These are phyloP conservation scores for Maniola hyperantus DNA, from an alignment of 2,888 invertebrate genomes.

Conservation along the genomic window DNA sequence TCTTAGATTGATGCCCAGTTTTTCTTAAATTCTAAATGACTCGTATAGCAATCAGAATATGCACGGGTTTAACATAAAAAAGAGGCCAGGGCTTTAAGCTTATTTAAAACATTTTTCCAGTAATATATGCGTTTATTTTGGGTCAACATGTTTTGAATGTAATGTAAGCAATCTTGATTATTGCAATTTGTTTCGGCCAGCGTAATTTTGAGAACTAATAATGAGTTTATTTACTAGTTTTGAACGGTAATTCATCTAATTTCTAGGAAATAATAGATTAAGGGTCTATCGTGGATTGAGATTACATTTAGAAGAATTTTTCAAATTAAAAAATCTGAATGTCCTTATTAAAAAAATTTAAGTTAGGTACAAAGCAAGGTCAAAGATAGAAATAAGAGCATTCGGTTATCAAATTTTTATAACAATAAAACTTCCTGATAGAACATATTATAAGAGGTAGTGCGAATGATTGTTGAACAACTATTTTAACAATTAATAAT, in stretches of 20 bases:
- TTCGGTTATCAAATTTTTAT: constrained; percentile 8
- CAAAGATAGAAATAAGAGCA: constrained; percentile 9
- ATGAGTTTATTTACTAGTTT: constrained; percentile 13
- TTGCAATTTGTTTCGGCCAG: constrained; percentile 1
- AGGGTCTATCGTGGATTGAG: neutral
- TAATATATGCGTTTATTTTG: neutral
- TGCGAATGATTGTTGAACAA: neutral
- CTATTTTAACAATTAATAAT: too few species aligned
- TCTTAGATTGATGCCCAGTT: neutral
- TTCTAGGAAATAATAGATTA: neutral
- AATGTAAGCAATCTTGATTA: neutral
- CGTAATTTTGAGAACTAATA: constrained; percentile 3
- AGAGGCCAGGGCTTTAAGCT: too few species aligned
- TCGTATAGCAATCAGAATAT: neutral
- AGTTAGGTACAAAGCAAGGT: neutral
- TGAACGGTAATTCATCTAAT: neutral
- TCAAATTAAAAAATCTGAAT: neutral
- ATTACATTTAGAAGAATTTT: neutral
- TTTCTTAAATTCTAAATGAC: neutral
- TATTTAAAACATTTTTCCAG: neutral
- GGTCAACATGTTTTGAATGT: neutral
- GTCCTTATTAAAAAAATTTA: neutral
- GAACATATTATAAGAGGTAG: neutral
- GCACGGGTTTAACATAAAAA: too few species aligned
- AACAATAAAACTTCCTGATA: constrained; percentile 10